phyloP scores from a whole-genome alignment of 2,113 vertebrate genomes.

The Pelobates fuscus region DNA sequence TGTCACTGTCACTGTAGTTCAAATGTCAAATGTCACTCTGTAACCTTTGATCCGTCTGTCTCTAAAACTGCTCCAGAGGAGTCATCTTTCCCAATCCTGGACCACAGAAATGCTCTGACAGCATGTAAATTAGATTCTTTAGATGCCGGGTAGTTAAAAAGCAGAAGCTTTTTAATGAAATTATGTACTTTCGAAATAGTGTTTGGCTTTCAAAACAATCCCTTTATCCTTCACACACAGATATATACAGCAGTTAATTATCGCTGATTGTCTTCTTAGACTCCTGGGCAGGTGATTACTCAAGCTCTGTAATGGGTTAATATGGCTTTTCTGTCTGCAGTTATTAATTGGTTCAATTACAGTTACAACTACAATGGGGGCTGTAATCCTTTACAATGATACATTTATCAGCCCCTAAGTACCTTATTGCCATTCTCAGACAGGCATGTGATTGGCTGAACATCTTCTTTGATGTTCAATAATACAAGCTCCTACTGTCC shows the following conservation, averaged over 20 bases:
- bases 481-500: background rate
- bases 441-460: conserved; percentile 1
- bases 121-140: too few relatives aligned
- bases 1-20: too few relatives aligned
- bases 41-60: too few relatives aligned
- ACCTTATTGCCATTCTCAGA: background rate
- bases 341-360: background rate
- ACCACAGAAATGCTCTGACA: too few relatives aligned
- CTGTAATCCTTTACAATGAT: background rate
- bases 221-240: too few relatives aligned
- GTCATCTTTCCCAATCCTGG: too few relatives aligned
- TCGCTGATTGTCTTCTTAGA: background rate
- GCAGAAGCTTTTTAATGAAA: too few relatives aligned
- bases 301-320: background rate
- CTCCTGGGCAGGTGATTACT: background rate
- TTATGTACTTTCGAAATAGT: too few relatives aligned
- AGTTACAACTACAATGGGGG: background rate
- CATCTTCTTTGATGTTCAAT: background rate
- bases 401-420: background rate
- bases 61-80: too few relatives aligned
- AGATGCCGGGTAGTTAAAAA: too few relatives aligned
- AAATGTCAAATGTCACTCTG: too few relatives aligned
- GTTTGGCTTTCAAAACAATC: too few relatives aligned
- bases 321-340: background rate
- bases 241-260: background rate